phyloP scores from a whole-genome alignment of 1,140 invertebrate genomes.

The Tetraneura akinire region DNA sequence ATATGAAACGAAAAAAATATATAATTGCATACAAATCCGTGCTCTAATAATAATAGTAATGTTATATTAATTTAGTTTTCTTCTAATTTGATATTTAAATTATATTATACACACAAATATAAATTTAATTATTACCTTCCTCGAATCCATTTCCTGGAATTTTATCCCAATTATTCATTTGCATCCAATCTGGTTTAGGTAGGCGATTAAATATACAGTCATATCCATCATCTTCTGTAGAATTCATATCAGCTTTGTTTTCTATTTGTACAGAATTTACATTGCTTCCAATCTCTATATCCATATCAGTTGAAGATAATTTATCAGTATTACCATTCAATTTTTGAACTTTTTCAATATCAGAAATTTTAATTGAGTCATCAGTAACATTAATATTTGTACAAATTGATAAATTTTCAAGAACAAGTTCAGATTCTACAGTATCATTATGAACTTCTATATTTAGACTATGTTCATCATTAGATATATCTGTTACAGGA shows the following conservation, averaged over 20 bases:
- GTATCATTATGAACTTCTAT: neutral
- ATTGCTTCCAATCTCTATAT: neutral
- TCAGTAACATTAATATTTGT: too few species aligned
- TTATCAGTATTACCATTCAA: neutral
- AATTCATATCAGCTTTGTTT: neutral
- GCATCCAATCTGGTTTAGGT: neutral
- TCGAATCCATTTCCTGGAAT: neutral
- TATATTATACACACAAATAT: neutral
- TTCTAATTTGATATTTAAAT: too few species aligned
- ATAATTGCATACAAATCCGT: too few species aligned
- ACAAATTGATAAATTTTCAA: neutral
- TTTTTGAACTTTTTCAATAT: neutral
- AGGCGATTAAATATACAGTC: too few species aligned
- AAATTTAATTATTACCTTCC: conserved; percentile 34
- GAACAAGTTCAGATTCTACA: neutral
- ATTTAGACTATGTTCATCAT: neutral
- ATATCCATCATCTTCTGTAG: neutral
- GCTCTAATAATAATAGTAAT: too few species aligned
- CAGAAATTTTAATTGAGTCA: neutral
- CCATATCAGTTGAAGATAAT: neutral
- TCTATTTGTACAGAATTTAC: neutral
- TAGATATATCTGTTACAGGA: too few species aligned
- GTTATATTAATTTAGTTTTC: too few species aligned
- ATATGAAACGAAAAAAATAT: too few species aligned
- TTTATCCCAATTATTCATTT: neutral